phyloP scores from a whole-genome alignment of 2,113 vertebrate species.

The Columba janthina region DNA sequence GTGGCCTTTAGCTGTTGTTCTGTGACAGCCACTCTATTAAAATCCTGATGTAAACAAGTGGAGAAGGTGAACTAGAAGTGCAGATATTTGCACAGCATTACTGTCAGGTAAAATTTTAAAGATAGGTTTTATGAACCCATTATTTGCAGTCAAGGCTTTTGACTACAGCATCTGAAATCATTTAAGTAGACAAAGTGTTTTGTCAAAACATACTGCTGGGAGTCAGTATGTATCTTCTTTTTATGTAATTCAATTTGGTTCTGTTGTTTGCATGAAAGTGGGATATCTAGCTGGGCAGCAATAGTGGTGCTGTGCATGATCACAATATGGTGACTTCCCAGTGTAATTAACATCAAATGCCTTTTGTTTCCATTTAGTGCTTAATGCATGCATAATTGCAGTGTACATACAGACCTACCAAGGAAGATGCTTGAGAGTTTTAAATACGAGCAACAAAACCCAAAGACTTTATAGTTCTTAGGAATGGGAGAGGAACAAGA shows the following conservation, averaged over 20 bases:
- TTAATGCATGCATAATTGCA: slow-evolving; percentile 69
- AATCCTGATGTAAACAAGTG: slow-evolving; percentile 83
- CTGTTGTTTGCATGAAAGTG: slow-evolving; percentile 74
- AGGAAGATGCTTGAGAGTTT: slow-evolving; percentile 31
- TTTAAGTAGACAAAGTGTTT: slow-evolving; percentile 86
- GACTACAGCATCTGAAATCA: slow-evolving; percentile 84
- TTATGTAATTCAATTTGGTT: slow-evolving; percentile 82
- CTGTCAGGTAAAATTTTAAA: slow-evolving; percentile 86
- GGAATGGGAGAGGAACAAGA: not conserved
- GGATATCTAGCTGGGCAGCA: slow-evolving; percentile 74
- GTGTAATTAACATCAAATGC: slow-evolving; percentile 74
- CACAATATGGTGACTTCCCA: slow-evolving; percentile 70
- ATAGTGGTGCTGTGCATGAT: slow-evolving; percentile 46
- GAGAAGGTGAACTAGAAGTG: slow-evolving; percentile 80
- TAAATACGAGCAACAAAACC: not conserved
- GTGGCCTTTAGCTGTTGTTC: slow-evolving; percentile 82
- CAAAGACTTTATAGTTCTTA: not conserved
- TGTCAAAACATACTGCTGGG: slow-evolving; percentile 83
- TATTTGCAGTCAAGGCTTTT: slow-evolving; percentile 85
- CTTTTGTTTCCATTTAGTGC: slow-evolving; percentile 71
- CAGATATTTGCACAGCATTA: slow-evolving; percentile 82
- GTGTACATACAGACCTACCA: slow-evolving; percentile 27
- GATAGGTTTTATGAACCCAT: slow-evolving; percentile 82
- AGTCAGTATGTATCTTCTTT: slow-evolving; percentile 76
- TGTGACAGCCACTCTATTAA: slow-evolving; percentile 83